These are phyloP conservation scores for Tetheella fluctuosa DNA, from an alignment of 2,888 invertebrate species.

Conservation along the genomic window DNA sequence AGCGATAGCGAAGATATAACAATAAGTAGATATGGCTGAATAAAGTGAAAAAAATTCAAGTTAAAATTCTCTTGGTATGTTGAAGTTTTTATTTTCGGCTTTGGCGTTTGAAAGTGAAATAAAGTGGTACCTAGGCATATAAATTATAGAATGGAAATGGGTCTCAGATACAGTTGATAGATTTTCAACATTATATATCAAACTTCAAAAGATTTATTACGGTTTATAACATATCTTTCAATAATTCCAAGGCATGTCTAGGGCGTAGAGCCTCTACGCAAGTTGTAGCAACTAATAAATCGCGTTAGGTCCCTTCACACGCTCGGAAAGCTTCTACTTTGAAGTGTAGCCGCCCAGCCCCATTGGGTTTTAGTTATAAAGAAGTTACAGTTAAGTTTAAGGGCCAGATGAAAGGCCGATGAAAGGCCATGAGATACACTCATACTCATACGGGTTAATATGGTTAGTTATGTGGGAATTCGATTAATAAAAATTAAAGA, in stretches of 20 bases:
- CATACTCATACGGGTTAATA: not conserved
- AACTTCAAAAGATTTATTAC: no score
- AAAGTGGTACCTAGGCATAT: no score
- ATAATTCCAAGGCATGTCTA: not conserved
- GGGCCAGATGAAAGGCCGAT: not conserved
- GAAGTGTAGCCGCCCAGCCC: slow-evolving; percentile 5
- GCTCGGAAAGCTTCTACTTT: slow-evolving; percentile 11
- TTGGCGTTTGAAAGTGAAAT: no score
- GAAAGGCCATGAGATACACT: not conserved
- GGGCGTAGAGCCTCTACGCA: not conserved
- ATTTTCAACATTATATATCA: no score
- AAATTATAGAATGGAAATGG: no score
- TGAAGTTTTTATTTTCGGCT: no score
- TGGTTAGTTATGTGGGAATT: not conserved
- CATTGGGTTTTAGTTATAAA: slow-evolving; percentile 3
- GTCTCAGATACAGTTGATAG: no score
- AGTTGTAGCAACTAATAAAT: slow-evolving; percentile 21
- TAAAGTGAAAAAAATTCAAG: not conserved
- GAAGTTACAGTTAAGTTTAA: not conserved
- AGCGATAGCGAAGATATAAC: slow-evolving; percentile 18
- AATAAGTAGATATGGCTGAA: not conserved
- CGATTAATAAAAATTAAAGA: no score
- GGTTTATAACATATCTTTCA: no score
- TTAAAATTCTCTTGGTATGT: no score
- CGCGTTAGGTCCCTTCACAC: slow-evolving; percentile 20